phyloP scores from a whole-genome alignment of 1,140 invertebrate species.

The Anoplophora glabripennis region DNA sequence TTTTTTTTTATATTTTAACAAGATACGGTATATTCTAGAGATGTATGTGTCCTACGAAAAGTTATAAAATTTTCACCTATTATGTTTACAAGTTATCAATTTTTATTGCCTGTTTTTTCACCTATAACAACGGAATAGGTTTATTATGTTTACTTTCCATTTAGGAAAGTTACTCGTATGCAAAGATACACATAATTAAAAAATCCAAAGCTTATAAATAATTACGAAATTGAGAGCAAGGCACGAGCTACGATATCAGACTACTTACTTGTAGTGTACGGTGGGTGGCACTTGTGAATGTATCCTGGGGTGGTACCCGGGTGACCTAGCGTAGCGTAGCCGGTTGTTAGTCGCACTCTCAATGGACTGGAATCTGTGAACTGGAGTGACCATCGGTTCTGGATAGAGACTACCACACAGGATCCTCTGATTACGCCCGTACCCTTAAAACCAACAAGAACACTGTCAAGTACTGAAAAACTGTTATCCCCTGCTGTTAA shows the following conservation, averaged over 20 bases:
- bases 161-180: conserved; percentile 30
- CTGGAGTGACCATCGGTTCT: conserved; percentile 64
- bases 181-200: conserved; percentile 29
- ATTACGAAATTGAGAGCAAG: too few relatives aligned
- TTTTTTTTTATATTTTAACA: too few relatives aligned
- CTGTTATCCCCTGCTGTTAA: neutral
- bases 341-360: conserved; percentile 55
- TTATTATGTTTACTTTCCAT: conserved; percentile 13
- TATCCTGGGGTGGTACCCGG: conserved; percentile 32
- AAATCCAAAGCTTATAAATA: neutral
- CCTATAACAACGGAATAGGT: neutral
- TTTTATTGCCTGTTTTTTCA: too few relatives aligned
- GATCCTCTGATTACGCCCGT: conserved; percentile 25
- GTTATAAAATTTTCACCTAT: too few relatives aligned
- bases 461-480: neutral
- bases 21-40: too few relatives aligned
- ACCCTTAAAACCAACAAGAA: conserved; percentile 14
- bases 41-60: too few relatives aligned
- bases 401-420: conserved; percentile 28
- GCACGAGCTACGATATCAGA: too few relatives aligned
- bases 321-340: conserved; percentile 52
- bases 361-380: conserved; percentile 63
- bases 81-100: neutral
- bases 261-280: conserved; percentile 24
- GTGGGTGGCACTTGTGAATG: conserved; percentile 4